Base-by-base conservation (phyloP, 2,888 invertebrate genomes). In the Amphipoea oculea region DNA sequence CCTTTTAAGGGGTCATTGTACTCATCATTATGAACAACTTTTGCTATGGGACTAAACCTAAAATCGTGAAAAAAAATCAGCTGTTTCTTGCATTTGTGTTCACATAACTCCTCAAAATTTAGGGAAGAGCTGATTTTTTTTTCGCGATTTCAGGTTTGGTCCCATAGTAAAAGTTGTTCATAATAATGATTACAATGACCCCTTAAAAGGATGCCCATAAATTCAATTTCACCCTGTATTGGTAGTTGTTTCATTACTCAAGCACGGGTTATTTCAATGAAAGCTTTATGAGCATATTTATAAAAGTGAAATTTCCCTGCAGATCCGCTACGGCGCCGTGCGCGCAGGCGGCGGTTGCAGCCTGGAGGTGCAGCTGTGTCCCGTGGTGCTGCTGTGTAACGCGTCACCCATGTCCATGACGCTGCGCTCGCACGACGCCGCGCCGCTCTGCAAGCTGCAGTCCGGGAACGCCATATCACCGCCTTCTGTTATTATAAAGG, bases 341-440 rank as follows among this genome's bases (percentile, higher is more conserved):
- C 91, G 92, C 36, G 95, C 93, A 0, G 96, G 96, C 36, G 96
- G 96, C 60, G 96, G 96, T 0, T 96, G 96, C 85, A 90, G 94
- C 12, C 90, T 96, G 17, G 92, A 94, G 86, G 80, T 95, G 72
- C 93, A 91, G 70, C 89, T 96, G 51, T 89, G 92, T 54, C 96
- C 96, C 0, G 84, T 92, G 57, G 94, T 89, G 54, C 79, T 96
- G 79, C 85, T 96, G 51, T 96, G 95, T 78, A 96, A 96, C 90
- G 96, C 96, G 40, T 89, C 95, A 1, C 91, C 94, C 0, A 78
- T 95, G 0, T 72, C 93, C 12, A 85, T 96, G 4, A 96, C 96
- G 3, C 86, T 96, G 74, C 93, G 96, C 2, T 94, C 95, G 5
- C 92, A 94, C 86, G 95, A 96, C 88, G 96, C 95, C 45, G 93